These are phyloP conservation scores for Trichonephila clavata DNA, from an alignment of 1,140 invertebrate genomes.

Conservation along the genomic window DNA sequence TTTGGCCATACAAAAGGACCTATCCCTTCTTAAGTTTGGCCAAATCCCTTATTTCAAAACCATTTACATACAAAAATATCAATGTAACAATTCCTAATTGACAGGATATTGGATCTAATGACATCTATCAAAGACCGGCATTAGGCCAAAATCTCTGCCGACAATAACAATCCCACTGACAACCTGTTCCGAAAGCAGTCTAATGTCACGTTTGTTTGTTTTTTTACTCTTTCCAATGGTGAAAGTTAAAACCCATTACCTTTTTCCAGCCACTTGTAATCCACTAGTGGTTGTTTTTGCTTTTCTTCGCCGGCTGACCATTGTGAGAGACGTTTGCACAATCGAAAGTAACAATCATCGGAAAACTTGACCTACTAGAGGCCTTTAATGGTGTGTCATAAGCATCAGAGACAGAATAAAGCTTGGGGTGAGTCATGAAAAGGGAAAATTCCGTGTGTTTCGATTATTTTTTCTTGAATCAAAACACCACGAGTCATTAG, in stretches of 20 bases:
- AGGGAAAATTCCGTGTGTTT: not conserved
- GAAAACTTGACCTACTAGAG: not conserved
- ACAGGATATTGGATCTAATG: not conserved
- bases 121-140: not conserved
- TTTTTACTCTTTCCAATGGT: not conserved
- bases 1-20: no score
- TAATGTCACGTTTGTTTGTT: conserved; percentile 10
- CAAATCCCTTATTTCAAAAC: not conserved
- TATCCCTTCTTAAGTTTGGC: no score
- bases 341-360: not conserved
- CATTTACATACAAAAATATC: not conserved
- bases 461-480: no score
- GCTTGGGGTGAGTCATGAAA: not conserved
- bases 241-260: not conserved
- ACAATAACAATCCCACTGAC: not conserved
- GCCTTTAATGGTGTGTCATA: not conserved
- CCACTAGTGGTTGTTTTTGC: not conserved
- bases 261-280: not conserved
- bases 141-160: not conserved
- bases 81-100: not conserved
- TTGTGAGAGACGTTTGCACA: not conserved
- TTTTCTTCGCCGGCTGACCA: not conserved
- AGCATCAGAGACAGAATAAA: not conserved
- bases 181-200: not conserved
- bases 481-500: not conserved